phyloP scores from a whole-genome alignment of 2,113 vertebrate genomes.

The Indicator maculatus region DNA sequence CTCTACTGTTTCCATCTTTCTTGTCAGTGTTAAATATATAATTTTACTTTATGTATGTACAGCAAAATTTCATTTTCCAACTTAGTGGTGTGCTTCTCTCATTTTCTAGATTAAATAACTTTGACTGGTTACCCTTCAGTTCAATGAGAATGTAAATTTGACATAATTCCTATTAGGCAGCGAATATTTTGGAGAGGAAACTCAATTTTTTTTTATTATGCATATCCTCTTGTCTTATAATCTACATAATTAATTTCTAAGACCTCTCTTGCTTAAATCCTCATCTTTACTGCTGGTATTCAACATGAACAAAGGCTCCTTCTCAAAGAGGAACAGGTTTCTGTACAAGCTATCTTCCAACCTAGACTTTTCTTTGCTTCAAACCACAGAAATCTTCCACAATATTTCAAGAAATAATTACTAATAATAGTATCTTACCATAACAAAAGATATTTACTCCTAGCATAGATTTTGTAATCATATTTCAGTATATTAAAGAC shows the following conservation, averaged over 20 bases:
- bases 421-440: not conserved
- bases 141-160: not conserved
- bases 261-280: not conserved
- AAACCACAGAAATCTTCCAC: not conserved
- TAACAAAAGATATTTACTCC: no score
- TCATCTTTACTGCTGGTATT: not conserved
- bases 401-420: not conserved
- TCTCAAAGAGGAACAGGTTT: not conserved
- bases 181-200: not conserved
- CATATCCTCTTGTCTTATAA: not conserved
- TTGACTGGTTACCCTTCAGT: not conserved
- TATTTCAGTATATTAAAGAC: not conserved
- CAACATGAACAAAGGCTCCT: not conserved
- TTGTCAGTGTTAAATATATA: not conserved
- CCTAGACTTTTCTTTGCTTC: not conserved
- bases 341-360: not conserved
- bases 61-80: slow-evolving; percentile 10
- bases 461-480: not conserved
- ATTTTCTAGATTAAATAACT: not conserved
- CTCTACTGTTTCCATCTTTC: not conserved
- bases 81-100: not conserved
- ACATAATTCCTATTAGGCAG: not conserved
- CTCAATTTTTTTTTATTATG: not conserved
- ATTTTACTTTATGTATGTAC: not conserved
- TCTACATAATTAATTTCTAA: not conserved